Percentiles rank a stretch among this genome's conserved stretches.
Evolutionary conservation across 2,797 vertebrate genomes (phyloP).

Genomic region (Ptychadena robeensis): DNA sequence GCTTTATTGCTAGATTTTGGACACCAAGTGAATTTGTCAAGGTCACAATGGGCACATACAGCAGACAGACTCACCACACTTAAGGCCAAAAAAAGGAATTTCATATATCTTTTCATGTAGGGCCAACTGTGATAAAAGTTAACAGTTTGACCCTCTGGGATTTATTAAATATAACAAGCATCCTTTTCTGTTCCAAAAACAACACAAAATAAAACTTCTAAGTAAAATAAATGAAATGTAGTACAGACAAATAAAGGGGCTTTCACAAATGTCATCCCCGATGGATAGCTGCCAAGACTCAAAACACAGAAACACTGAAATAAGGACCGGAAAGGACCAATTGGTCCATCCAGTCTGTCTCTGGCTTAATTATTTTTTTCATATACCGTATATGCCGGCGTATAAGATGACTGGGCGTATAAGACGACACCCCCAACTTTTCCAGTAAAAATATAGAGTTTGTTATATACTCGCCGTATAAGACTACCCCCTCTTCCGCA

Average conservation of each 20-base stretch:
- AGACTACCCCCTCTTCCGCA: too few species aligned
- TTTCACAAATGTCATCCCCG: too few species aligned
- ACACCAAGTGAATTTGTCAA: not conserved
- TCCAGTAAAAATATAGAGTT: too few species aligned
- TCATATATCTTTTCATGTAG: slow-evolving; percentile 25
- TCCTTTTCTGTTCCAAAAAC: slow-evolving; percentile 4
- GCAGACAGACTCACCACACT: not conserved
- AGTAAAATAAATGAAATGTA: not conserved
- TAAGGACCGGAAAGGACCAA: too few species aligned
- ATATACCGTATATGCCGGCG: too few species aligned
- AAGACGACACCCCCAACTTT: too few species aligned
- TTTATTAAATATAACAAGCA: slow-evolving; percentile 38
- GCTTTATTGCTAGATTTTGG: not conserved
- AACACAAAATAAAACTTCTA: not conserved
- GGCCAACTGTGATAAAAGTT: slow-evolving; percentile 28
- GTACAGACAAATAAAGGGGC: not conserved
- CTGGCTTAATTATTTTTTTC: too few species aligned
- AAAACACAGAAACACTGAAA: too few species aligned
- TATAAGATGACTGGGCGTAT: too few species aligned
- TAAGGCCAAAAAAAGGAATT: slow-evolving; percentile 11
- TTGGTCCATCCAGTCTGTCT: too few species aligned
- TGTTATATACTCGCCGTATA: too few species aligned
- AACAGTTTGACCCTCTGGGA: slow-evolving; percentile 27
- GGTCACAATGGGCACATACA: slow-evolving; percentile 13
- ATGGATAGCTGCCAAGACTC: too few species aligned